These are phyloP conservation scores for Brachyalestes nurse DNA, from an alignment of 2,797 vertebrate species.

Conservation along the genomic window DNA sequence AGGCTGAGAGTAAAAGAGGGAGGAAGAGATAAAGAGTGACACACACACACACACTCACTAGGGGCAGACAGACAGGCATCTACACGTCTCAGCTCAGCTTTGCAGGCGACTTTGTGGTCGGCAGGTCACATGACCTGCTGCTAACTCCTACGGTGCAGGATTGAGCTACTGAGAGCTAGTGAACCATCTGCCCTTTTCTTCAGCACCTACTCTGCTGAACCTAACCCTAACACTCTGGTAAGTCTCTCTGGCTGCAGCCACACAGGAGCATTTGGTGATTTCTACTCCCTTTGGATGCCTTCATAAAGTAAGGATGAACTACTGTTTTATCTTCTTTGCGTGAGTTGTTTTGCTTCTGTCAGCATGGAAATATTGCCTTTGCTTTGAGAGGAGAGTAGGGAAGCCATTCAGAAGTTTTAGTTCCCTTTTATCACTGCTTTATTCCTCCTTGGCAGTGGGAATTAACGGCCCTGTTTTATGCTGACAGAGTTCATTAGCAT, in stretches of 20 bases:
- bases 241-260: constrained; percentile 19
- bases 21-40: background rate
- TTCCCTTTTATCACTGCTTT: constrained; percentile 13
- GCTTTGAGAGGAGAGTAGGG: background rate
- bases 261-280: background rate
- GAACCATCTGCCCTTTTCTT: constrained; percentile 45
- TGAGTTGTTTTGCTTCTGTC: background rate
- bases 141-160: constrained; percentile 23
- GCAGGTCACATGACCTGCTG: constrained; percentile 55
- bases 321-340: background rate
- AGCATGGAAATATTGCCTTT: background rate
- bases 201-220: constrained; percentile 28
- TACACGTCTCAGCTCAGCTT: constrained; percentile 55
- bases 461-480: constrained; percentile 1
- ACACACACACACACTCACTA: background rate
- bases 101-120: constrained; percentile 36
- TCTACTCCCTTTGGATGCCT: background rate
- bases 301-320: constrained; percentile 2
- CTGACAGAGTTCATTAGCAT: constrained; percentile 12
- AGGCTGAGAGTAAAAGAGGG: background rate
- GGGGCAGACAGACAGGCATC: constrained; percentile 51
- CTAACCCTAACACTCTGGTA: constrained; percentile 23
- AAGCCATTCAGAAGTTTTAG: constrained; percentile 2
- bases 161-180: constrained; percentile 38
- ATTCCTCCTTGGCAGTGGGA: constrained; percentile 31